Evolutionary conservation across 1,140 invertebrate genomes (phyloP).

Genomic region (Conus betulinus): DNA sequence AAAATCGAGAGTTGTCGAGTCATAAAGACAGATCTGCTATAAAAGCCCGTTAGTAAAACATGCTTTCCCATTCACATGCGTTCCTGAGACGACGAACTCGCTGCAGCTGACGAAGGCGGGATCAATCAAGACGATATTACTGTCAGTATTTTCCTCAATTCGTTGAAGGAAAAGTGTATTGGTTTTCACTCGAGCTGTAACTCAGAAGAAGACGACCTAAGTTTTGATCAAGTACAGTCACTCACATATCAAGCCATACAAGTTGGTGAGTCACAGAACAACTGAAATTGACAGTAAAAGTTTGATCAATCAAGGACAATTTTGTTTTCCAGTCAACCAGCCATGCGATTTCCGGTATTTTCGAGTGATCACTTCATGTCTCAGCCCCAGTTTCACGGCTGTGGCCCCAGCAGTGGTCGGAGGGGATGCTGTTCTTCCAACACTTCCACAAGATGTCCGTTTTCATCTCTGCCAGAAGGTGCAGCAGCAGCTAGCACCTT

Average conservation of each 20-base stretch:
- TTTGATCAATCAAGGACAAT: no score
- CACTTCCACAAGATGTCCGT: neutral
- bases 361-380: neutral
- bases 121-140: no score
- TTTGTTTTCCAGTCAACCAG: neutral
- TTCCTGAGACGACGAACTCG: neutral
- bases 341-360: neutral
- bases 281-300: no score
- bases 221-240: no score
- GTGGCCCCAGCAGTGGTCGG: neutral
- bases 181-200: no score
- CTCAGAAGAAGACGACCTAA: no score
- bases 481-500: neutral
- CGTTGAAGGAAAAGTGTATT: no score
- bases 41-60: neutral
- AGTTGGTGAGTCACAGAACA: no score
- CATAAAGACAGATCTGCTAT: neutral
- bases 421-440: neutral
- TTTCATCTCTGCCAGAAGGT: neutral
- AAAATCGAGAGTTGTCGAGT: neutral
- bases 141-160: no score
- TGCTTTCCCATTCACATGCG: neutral
- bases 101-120: neutral
- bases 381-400: neutral
- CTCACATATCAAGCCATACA: no score